A percentile compares a stretch with the other conserved stretches of the same genome.
Evolutionary conservation across 1,140 invertebrate genomes (phyloP).

Genomic region (Paraescarpia echinospica): DNA sequence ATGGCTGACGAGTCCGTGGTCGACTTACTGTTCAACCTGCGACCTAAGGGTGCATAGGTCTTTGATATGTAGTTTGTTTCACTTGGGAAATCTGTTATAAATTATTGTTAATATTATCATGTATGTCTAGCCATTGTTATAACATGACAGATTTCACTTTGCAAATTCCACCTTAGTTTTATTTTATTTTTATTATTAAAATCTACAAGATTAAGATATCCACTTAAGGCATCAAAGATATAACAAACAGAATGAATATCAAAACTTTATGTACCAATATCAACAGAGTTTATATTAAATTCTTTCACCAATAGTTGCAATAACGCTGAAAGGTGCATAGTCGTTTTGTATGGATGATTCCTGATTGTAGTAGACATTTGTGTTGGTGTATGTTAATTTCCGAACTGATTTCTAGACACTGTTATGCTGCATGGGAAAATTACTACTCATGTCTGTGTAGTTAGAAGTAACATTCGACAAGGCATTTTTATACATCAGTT

Average conservation of each 20-base stretch:
- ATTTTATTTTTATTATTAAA: no score
- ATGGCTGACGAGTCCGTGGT: slow-evolving; percentile 86
- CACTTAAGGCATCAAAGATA: not conserved
- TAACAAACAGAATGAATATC: not conserved
- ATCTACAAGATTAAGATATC: not conserved
- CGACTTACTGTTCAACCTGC: slow-evolving; percentile 43
- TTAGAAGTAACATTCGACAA: not conserved
- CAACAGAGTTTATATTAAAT: not conserved
- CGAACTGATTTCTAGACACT: not conserved
- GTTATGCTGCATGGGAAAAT: not conserved
- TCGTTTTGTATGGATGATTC: not conserved
- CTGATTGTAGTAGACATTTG: not conserved
- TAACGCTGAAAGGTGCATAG: not conserved
- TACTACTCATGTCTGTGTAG: not conserved
- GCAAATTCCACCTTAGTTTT: not conserved
- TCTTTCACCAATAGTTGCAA: not conserved
- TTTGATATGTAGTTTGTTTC: not conserved
- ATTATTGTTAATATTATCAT: not conserved
- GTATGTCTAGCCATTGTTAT: not conserved
- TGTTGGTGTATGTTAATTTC: not conserved
- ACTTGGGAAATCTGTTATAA: not conserved
- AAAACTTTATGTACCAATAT: not conserved
- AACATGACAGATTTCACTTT: not conserved
- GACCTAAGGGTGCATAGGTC: slow-evolving; percentile 23
- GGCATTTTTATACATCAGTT: not conserved